Conservation (phyloP, 1,140 invertebrate genomes). For the Bombus terrestris region DNA sequence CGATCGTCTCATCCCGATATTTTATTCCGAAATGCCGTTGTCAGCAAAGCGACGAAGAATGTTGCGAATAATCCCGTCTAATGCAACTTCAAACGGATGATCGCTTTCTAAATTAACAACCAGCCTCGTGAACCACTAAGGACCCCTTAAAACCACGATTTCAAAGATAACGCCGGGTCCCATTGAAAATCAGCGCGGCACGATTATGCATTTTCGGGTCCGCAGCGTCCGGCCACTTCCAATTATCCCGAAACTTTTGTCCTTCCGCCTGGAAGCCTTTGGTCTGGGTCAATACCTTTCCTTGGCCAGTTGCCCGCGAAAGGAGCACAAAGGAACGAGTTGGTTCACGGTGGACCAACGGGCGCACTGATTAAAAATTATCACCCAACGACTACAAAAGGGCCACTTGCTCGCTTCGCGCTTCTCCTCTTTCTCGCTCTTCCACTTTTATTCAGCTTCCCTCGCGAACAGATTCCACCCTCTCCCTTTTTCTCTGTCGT, state of each 20-base stretch:
- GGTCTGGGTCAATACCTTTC: constrained; percentile 61
- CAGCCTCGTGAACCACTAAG: not conserved
- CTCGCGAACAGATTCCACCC: no score
- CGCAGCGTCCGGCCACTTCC: constrained; percentile 60
- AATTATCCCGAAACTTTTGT: constrained; percentile 73
- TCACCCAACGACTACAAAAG: constrained; percentile 75
- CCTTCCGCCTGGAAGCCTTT: constrained; percentile 53
- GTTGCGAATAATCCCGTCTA: not conserved
- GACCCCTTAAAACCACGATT: not conserved
- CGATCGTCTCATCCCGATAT: not conserved
- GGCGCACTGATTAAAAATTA: constrained; percentile 77
- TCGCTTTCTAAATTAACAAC: not conserved
- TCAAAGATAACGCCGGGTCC: constrained; percentile 29
- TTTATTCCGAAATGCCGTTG: not conserved
- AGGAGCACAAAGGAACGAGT: constrained; percentile 65
- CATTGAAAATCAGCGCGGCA: constrained; percentile 65
- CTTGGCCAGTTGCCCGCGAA: constrained; percentile 55
- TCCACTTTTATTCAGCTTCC: not conserved
- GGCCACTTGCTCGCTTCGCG: constrained; percentile 56
- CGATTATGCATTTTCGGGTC: constrained; percentile 62
- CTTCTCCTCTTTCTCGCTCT: constrained; percentile 29
- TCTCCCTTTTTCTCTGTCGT: constrained; percentile 19
- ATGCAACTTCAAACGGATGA: not conserved
- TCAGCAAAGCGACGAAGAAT: not conserved
- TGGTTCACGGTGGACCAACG: constrained; percentile 67